phyloP scores from a whole-genome alignment of 2,113 vertebrate species.

The Anseranas semipalmata region DNA sequence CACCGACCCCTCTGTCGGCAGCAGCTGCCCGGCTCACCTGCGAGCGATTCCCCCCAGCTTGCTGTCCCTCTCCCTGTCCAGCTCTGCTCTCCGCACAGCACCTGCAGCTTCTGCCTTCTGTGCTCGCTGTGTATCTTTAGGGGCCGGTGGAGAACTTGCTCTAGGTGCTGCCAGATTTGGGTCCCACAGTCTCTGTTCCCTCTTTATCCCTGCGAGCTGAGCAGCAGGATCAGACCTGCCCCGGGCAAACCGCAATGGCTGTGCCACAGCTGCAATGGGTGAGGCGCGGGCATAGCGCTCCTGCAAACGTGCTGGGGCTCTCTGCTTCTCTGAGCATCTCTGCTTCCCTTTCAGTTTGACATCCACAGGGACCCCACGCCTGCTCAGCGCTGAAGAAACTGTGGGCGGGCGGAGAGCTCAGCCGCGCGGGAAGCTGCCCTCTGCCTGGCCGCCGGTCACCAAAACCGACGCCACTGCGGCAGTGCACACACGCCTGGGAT shows the following conservation, averaged over 20 bases:
- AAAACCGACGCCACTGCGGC: too few species aligned
- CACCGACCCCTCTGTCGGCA: not conserved
- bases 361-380: constrained; percentile 7
- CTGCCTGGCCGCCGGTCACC: too few species aligned
- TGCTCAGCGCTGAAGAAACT: not conserved
- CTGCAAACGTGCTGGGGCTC: not conserved
- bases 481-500: not conserved
- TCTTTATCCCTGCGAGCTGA: not conserved
- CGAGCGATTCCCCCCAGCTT: too few species aligned
- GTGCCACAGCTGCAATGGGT: not conserved
- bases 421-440: not conserved
- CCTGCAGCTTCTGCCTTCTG: not conserved
- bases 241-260: not conserved
- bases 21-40: not conserved
- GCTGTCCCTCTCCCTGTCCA: not conserved
- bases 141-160: not conserved
- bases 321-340: not conserved
- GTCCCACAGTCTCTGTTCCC: not conserved
- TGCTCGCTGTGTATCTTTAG: not conserved
- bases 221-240: not conserved
- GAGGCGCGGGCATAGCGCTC: not conserved
- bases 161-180: not conserved
- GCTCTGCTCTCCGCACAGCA: not conserved
- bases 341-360: not conserved
- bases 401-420: not conserved